Evolutionary conservation across 37 sponge, comb jelly and placozoan species (phyloP), one percentile per base, ranked within the genome.

Genomic region (Tethya wilhelma): DNA sequence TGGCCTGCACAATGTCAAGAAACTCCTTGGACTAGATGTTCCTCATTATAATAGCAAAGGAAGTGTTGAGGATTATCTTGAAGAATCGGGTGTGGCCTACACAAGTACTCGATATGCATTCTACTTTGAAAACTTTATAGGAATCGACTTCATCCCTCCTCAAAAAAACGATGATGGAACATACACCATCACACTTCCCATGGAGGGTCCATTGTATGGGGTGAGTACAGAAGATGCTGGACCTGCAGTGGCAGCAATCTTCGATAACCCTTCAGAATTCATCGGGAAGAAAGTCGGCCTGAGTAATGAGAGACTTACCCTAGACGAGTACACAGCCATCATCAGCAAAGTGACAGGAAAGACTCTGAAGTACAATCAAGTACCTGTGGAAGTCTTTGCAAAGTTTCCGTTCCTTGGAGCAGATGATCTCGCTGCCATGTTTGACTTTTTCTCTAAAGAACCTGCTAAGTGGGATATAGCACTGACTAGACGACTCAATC

Each of bases 41-140:
- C 72, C 72, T 1, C 93, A 93, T 36, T 85, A 88, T 32, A 89
- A 93, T 71, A 36, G 46, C 38, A 93, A 93, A 40, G 89, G 62
- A 1, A 29, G 20, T 34, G 83, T 88, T 34, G 89, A 93, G 31
- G 65, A 85, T 38, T 80, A 83, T 39, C 76, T 93, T 0, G 81
- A 87, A 46, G 64, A 69, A 33, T 85, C 80, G 64, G 79, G 78
- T 1, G 73, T 88, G n/a, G 89, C 93, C 2, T 77, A 84, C 57
- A 93, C 93, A 7, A 43, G 73, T 41, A 64, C 88, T 0, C 80
- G 83, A 0, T 69, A 56, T 36, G 20, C 94, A 25, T 77, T 67
- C 69, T 93, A 86, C 65, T 89, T 67, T 86, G 90, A 93, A 0
- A 87, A 87, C 64, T 84, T 92, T 38, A 56, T 65, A 22, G 28